Base-by-base conservation (phyloP, 2,797 vertebrate genomes). In the Dromococcyx pavoninus region DNA sequence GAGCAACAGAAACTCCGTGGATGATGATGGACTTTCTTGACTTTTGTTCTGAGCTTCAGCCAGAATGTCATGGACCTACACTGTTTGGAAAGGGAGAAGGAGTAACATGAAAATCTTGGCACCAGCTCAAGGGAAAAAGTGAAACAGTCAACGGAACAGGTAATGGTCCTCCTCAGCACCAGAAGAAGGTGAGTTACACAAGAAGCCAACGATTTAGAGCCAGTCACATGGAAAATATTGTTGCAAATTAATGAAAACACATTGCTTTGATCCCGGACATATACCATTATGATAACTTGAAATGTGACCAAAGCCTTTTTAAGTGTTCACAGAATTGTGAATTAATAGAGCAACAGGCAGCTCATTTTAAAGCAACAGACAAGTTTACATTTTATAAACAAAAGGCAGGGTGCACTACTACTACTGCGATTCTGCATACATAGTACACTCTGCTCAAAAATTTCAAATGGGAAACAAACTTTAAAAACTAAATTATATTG, bases 231-330 rank as follows among this genome's bases (percentile, higher is more conserved):
- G 79, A 65, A 87, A 92, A 70, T 28, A 43, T n/a, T 50, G 50
- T 13, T 48, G 61, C 71, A 88, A 89, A 82, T 19, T 5, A 77
- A 94, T 41, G 94, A 83, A 93, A 96, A 87, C 54, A 33, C 39
- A 41, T 25, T 51, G 71, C 57, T 30, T 50, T 87, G 54, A 64
- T 69, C 76, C 48, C 62, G 64, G 65, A 24, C 73, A 43, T 72
- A 27, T 21, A 12, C 44, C 72, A 80, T 50, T 77, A 85, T 56
- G 78, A 13, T 81, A 58, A 78, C 53, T 69, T 61, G 46, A 67
- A 94, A 85, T 70, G 80, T 32, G 37, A 69, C 35, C 21, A 89
- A 83, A 93, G 94, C 51, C 62, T 65, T 74, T 48, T 16, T 4
- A 90, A 50, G 79, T 60, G 75, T 73, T 73, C 39, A 28, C 17